Conservation (phyloP, 2,797 vertebrate genomes). For the Melanotaenia boesemani region DNA sequence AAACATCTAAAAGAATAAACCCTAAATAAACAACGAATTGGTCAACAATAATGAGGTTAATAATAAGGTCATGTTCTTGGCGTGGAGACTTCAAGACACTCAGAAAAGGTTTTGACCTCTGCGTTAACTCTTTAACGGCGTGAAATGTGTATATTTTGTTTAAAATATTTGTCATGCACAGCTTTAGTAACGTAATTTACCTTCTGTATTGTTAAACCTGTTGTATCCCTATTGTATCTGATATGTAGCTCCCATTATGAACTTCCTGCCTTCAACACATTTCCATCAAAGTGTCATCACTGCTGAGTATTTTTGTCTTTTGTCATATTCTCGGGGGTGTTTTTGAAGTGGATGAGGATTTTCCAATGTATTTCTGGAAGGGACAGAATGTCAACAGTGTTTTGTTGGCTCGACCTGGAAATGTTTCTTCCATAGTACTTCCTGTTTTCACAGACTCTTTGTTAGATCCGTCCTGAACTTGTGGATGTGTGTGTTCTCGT, state of each 20-base stretch:
- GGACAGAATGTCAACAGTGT: constrained; percentile 55
- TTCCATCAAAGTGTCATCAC: neutral
- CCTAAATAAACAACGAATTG: too few species aligned
- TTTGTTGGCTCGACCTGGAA: constrained; percentile 72
- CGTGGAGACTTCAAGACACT: too few species aligned
- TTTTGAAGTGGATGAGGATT: constrained; percentile 9
- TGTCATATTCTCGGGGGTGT: constrained; percentile 10
- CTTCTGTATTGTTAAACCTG: neutral
- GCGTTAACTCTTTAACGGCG: too few species aligned
- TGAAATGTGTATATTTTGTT: too few species aligned
- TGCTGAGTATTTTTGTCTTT: constrained; percentile 8
- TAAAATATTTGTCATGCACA: too few species aligned
- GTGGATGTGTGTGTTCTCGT: constrained; percentile 30
- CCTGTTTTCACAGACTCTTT: constrained; percentile 76
- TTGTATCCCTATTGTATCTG: neutral
- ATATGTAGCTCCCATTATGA: neutral
- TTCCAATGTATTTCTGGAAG: constrained; percentile 50
- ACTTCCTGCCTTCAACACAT: neutral
- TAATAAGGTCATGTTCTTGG: too few species aligned
- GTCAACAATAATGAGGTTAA: too few species aligned
- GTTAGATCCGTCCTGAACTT: constrained; percentile 36
- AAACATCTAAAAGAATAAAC: too few species aligned
- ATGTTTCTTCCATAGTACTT: constrained; percentile 69
- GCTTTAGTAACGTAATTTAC: neutral
- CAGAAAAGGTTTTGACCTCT: too few species aligned